A percentile compares a stretch with the other conserved stretches of the same genome.
phyloP scores from a whole-genome alignment of 2,113 vertebrate species.

The Eurystomus gularis region DNA sequence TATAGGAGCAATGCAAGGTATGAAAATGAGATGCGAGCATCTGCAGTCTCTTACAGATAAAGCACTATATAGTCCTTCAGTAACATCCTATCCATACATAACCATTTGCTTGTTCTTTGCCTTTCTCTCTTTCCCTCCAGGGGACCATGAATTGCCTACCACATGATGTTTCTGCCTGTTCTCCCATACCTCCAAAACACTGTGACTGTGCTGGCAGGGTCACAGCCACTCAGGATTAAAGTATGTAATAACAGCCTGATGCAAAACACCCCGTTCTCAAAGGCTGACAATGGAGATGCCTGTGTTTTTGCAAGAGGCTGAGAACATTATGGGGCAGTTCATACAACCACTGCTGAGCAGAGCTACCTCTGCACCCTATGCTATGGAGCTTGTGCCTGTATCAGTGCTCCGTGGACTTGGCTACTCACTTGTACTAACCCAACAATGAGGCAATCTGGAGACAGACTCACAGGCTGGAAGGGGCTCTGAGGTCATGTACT shows the following conservation, averaged over 20 bases:
- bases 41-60: neutral
- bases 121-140: neutral
- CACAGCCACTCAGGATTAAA: neutral
- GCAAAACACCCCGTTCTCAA: neutral
- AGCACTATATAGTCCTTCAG: neutral
- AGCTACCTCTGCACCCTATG: neutral
- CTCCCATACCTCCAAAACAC: neutral
- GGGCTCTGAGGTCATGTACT: neutral
- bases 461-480: neutral
- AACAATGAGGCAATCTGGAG: neutral
- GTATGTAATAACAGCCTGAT: neutral
- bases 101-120: neutral
- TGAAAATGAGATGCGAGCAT: neutral
- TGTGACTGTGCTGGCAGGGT: neutral
- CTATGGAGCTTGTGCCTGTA: neutral
- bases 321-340: neutral
- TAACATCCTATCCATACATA: neutral
- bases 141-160: neutral
- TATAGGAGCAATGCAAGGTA: neutral
- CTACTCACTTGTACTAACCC: neutral
- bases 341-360: neutral
- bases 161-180: neutral
- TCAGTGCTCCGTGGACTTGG: neutral
- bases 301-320: neutral
- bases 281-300: neutral